Evolutionary conservation across 2,888 invertebrate species (phyloP), one percentile per base, ranked within the genome.

Genomic region (Chouioia cunea): DNA sequence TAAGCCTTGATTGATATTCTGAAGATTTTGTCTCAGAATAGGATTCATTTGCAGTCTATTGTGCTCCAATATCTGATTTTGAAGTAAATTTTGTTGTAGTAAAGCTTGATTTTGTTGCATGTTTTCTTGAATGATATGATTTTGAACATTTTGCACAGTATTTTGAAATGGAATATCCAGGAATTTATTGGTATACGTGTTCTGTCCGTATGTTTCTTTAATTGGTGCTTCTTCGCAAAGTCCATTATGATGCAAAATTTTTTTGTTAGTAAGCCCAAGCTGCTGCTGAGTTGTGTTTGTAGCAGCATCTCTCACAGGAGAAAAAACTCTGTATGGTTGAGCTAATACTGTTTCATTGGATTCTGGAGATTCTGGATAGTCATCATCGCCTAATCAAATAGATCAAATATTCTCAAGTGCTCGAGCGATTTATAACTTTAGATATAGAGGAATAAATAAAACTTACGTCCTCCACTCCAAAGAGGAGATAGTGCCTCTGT

Each of bases 91-190:
- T 44, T 82, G 82, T 50, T 84, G 80, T 14, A 78, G 44, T 3
- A 76, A 27, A 20, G 79, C 81, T 64, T 83, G 82, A 73, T 81
- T 77, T 16, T 83, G 83, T 10, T 85, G 83, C 85, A 84, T 85
- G 47, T 82, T 85, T 52, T 85, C 85, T 62, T 85, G 85, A 53
- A 85, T 85, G 72, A 85, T 85, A 50, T 85, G 85, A 78, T 85
- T 85, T 50, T 84, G 83, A 4, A 85, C 85, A 68, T 85, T 85
- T 63, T 85, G 85, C 1, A 85, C 85, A 0, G 83, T 76, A 63
- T 85, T 85, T 71, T 85, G 84, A 60, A 78, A 79, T 0, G 84
- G 83, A 46, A 84, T 73, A 27, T 85, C 85, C 47, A 78, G 81
- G 36, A 80, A 84, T 66, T 81, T 81, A 18, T 77, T 77, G 0